Conservation (phyloP, 2,797 vertebrate species). For the Thaleichthys pacificus region DNA sequence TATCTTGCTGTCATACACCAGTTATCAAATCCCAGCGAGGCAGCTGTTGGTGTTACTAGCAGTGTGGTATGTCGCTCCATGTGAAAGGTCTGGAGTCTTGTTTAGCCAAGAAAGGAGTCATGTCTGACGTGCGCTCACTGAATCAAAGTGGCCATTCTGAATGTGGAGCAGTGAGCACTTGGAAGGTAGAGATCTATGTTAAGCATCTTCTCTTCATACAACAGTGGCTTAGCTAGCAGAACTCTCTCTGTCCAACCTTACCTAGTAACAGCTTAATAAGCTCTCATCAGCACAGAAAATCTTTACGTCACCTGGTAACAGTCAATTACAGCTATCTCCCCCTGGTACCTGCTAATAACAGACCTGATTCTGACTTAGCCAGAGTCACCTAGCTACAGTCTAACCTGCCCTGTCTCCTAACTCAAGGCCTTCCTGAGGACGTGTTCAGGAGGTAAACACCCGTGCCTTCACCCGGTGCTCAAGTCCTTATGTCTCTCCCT, state of each 20-base stretch:
- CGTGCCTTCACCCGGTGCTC: background rate
- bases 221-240: conserved; percentile 42
- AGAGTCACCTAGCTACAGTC: conserved; percentile 40
- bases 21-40: too few relatives aligned
- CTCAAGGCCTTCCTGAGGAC: too few relatives aligned
- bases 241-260: conserved; percentile 43
- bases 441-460: background rate
- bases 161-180: conserved; percentile 8
- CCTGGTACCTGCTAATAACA: conserved; percentile 54
- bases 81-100: too few relatives aligned
- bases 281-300: conserved; percentile 39
- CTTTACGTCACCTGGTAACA: conserved; percentile 62
- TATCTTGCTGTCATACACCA: too few relatives aligned
- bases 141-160: too few relatives aligned
- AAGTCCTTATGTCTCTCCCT: background rate
- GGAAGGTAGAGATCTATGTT: conserved; percentile 14
- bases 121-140: too few relatives aligned
- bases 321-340: conserved; percentile 68
- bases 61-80: too few relatives aligned
- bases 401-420: conserved; percentile 27
- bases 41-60: too few relatives aligned
- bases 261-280: conserved; percentile 63
- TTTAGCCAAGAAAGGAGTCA: too few relatives aligned
- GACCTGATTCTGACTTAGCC: conserved; percentile 41
- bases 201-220: conserved; percentile 28